Evolutionary conservation across 2,888 invertebrate genomes (phyloP).

Genomic region (Eristalis intricaria): DNA sequence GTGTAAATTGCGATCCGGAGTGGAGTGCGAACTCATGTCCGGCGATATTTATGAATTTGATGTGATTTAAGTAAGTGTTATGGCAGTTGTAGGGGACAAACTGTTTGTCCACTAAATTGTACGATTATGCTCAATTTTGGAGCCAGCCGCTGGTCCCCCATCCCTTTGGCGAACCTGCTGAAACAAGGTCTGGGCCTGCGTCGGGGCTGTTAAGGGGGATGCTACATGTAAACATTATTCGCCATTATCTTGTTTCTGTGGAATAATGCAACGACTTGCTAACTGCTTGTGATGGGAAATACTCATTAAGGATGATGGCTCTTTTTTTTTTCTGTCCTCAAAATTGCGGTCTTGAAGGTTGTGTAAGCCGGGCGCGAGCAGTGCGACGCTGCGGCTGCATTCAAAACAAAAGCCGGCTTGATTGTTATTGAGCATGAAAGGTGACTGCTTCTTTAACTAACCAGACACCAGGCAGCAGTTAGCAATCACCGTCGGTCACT

Average conservation of each 20-base stretch:
- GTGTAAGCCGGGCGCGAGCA: not conserved
- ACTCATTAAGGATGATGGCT: slow-evolving; percentile 38
- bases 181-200: slow-evolving; percentile 22
- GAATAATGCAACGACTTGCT: slow-evolving; percentile 62
- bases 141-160: not conserved
- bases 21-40: slow-evolving; percentile 70
- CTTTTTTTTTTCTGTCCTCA: not conserved
- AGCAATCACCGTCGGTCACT: not conserved
- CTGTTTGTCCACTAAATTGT: slow-evolving; percentile 69
- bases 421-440: not conserved
- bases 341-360: not conserved
- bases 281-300: slow-evolving; percentile 31
- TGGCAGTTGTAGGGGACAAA: slow-evolving; percentile 59
- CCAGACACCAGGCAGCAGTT: not conserved
- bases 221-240: slow-evolving; percentile 65
- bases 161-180: not conserved
- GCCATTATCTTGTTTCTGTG: slow-evolving; percentile 55
- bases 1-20: slow-evolving; percentile 67
- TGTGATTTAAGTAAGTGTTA: slow-evolving; percentile 71
- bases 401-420: not conserved
- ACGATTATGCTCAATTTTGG: slow-evolving; percentile 59
- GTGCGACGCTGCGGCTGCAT: not conserved
- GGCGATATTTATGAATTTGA: slow-evolving; percentile 70
- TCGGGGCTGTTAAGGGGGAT: slow-evolving; percentile 23
- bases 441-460: not conserved